Evolutionary conservation across 2,888 invertebrate genomes (phyloP), one percentile per base, ranked within the genome.

Genomic region (Maniola hyperantus): DNA sequence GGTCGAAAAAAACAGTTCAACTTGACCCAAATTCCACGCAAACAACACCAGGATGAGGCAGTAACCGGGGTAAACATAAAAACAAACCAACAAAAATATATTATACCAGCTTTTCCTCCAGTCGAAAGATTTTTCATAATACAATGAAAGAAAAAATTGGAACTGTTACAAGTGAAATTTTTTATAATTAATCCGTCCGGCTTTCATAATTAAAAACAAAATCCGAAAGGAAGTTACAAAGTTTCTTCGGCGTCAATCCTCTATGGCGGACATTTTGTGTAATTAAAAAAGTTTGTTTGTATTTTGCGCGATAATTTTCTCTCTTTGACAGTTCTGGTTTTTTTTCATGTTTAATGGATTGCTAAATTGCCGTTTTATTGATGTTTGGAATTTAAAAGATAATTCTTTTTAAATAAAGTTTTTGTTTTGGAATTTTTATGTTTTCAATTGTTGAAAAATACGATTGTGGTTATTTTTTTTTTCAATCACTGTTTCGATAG

Each of bases 241-340:
- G 71, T 72, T 70, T 63, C 68, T 50, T 57, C 69, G 59, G 69
- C 66, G 58, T 61, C 69, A 68, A 63, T 61, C 69, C 71, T 71
- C 72, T 71, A 72, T 67, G 69, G 68, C 68, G 65, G 66, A 68
- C 73, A 71, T 76, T 77, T 72, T 71, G 73, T 73, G 71, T 74
- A 73, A 78, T 77, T 77, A 78, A 78, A 77, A 77, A 75, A 74
- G 69, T 74, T 74, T 71, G 58, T 66, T 68, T 68, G 66, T 69
- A 59, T 69, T 71, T 73, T 63, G 53, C 57, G 55, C 61, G 66
- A 71, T 70, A 71, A 70, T 62, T 62, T 71, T 71, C 65, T 55
- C 65, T 50, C 55, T 8, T 36, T 65, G 62, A 62, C 54, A 48
- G 36, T 54, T 53, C 11, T 8, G 50, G 59, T 59, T 64, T 67